Conservation (phyloP, 2,888 invertebrate genomes). For the Cryptosula pallasiana region DNA sequence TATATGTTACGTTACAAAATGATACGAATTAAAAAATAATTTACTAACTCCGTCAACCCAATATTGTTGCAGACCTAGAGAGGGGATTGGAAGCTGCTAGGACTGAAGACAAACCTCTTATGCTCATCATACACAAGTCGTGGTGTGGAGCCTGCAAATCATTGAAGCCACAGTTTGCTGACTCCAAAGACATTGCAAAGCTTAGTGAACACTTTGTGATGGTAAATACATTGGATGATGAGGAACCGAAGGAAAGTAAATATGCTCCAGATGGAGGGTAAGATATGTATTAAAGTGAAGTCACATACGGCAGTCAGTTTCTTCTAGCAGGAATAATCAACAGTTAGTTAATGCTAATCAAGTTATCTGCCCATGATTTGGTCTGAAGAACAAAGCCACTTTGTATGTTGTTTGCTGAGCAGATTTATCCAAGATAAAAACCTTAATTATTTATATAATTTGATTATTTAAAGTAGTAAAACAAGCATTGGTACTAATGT, state of each 20-base stretch:
- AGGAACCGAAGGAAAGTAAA: slow-evolving; percentile 57
- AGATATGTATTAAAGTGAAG: too few relatives aligned
- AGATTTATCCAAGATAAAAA: too few relatives aligned
- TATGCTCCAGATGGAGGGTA: slow-evolving; percentile 62
- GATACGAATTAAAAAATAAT: background rate
- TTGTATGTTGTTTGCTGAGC: too few relatives aligned
- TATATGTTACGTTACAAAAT: background rate
- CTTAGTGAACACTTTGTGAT: slow-evolving; percentile 64
- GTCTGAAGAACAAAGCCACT: too few relatives aligned
- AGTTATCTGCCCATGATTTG: too few relatives aligned
- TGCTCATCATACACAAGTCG: slow-evolving; percentile 65
- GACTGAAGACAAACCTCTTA: slow-evolving; percentile 58
- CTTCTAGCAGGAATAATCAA: too few relatives aligned
- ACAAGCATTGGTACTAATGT: too few relatives aligned
- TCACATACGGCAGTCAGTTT: too few relatives aligned
- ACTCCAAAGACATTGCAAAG: slow-evolving; percentile 58
- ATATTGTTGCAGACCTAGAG: background rate
- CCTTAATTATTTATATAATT: too few relatives aligned
- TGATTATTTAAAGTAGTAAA: too few relatives aligned
- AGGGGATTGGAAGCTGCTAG: slow-evolving; percentile 1
- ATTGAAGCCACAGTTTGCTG: slow-evolving; percentile 62
- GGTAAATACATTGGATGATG: slow-evolving; percentile 63
- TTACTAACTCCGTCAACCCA: background rate
- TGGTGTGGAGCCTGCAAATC: slow-evolving; percentile 65
- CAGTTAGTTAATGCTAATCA: too few relatives aligned